Percentiles rank a stretch among this genome's conserved stretches.
Evolutionary conservation across 2,797 vertebrate genomes (phyloP).

Genomic region (Cynopterus sphinx): DNA sequence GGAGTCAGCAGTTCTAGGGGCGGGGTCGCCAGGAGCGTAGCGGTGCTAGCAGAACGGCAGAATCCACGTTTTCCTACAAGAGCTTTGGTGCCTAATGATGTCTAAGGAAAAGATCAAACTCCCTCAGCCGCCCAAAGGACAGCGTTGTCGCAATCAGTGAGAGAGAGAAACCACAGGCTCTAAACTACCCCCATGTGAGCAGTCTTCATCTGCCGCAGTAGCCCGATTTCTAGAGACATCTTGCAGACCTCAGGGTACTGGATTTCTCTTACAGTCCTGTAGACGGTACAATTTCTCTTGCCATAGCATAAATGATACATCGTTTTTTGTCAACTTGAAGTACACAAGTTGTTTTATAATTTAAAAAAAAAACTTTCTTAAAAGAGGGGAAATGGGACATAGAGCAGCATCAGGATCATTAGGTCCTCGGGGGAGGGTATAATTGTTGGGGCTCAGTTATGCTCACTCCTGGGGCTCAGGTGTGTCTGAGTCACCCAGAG

Average conservation of each 20-base stretch:
- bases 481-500: background rate
- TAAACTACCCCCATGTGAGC: background rate
- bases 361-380: background rate
- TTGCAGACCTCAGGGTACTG: background rate
- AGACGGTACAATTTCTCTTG: background rate
- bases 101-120: background rate
- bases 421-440: rapidly evolving
- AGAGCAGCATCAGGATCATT: background rate
- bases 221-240: background rate
- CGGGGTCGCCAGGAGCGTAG: background rate
- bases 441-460: background rate
- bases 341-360: background rate
- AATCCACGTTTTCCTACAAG: background rate
- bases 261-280: background rate
- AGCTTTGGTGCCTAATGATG: background rate
- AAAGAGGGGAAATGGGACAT: background rate
- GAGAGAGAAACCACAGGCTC: too few relatives aligned
- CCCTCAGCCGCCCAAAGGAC: rapidly evolving
- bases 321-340: background rate
- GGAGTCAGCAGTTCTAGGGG: background rate
- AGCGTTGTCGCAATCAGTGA: background rate
- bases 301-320: background rate
- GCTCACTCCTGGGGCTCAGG: background rate
- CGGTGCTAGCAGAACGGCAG: background rate
- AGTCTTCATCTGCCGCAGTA: background rate